Percentiles rank a stretch among this genome's conserved stretches.
Conservation (phyloP, 64 coral and sea anemone genomes). For the Hydrozoanthus tunicans region DNA sequence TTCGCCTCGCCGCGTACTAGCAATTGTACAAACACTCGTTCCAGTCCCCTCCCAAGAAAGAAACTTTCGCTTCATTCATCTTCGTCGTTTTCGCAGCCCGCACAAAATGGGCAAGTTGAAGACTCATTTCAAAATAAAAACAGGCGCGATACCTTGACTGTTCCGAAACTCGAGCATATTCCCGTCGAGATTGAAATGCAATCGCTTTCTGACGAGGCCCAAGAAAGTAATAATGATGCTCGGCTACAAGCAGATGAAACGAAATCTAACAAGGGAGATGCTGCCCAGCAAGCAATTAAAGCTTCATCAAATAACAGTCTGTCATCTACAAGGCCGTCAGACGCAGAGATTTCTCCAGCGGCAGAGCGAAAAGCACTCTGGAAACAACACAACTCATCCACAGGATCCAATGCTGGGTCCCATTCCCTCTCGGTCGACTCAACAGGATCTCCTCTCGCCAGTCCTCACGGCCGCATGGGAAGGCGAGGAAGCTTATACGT, state of each 20-base stretch:
- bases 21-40: not conserved
- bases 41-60: conserved; percentile 20
- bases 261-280: not conserved
- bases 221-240: not conserved
- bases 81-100: not conserved
- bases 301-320: not conserved
- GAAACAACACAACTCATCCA: conserved; percentile 43
- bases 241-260: not conserved
- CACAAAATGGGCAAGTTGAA: not conserved
- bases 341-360: not conserved
- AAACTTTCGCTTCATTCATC: not conserved
- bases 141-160: conserved; percentile 23
- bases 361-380: conserved; percentile 16
- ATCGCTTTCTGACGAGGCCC: not conserved
- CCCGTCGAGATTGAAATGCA: conserved; percentile 35
- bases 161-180: conserved; percentile 20
- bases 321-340: not conserved
- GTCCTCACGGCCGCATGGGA: conserved; percentile 68
- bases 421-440: conserved; percentile 77
- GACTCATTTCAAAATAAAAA: not conserved
- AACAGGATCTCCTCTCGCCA: conserved; percentile 60
- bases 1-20: not conserved
- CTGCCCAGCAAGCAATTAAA: not conserved
- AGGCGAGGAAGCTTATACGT: conserved; percentile 85
- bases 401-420: conserved; percentile 48